Base-by-base conservation (phyloP, 2,797 vertebrate genomes). In the Benthosema pterotum region DNA sequence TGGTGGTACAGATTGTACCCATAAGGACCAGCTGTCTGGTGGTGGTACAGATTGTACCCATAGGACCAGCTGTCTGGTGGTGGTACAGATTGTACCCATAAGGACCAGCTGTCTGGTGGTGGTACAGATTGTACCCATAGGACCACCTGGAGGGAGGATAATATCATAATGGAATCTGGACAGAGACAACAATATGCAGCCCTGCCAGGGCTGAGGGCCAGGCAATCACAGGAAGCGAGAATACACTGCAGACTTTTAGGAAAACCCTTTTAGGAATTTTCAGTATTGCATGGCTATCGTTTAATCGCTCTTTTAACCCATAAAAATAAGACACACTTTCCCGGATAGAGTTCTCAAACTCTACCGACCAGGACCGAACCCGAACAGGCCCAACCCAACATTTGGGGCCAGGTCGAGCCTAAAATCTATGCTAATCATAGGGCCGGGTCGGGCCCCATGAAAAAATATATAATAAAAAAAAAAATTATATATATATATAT, bases 151-250 rank as follows among this genome's bases (percentile, higher is more conserved):
- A n/a, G 78, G 69, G 67, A 74, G 73, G 85, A 82, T 82, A 82
- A 88, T 83, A 83, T 84, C 82, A 81, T 86, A 83, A 89, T 87
- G 79, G 82, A 84, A 88, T 88, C 79, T 79, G 76, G 78, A 83
- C 75, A 52, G 67, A 83, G 84, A 82, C 81, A 69, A 73, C 77
- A 65, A 72, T 25, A 78, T 11, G 12, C 57, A 74, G 78, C 67
- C 67, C n/a, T n/a, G n/a, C n/a, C n/a, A n/a, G n/a, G n/a, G n/a
- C n/a, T n/a, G 53, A 74, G 75, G 66, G 82, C 59, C 47, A 65
- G 74, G 80, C 68, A 77, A 79, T 72, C 5, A 18, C 62, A 28
- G 57, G 62, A 12, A 46, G 57, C 75, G 70, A 78, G 81, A 83
- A 86, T 74, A 70, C 32, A 25, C 3, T 25, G 22, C 1, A 82